Percentiles rank a stretch among this genome's conserved stretches.
Evolutionary conservation across 2,888 invertebrate species (phyloP).

Genomic region (Tromatobia lineatoria): DNA sequence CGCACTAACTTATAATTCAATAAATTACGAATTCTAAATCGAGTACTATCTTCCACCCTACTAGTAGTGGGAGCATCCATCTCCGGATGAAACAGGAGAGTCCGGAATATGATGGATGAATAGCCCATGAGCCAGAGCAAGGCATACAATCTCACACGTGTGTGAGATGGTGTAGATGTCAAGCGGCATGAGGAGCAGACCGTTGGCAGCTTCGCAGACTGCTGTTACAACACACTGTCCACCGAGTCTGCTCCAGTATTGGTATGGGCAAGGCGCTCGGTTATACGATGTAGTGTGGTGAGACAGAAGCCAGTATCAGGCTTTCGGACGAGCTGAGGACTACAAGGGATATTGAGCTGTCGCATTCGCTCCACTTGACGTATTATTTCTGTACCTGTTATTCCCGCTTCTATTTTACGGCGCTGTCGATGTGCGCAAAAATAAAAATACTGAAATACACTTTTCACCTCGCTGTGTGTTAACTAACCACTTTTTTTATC

Average conservation of each 20-base stretch:
- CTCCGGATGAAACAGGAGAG: conserved; percentile 5
- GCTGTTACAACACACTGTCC: background rate
- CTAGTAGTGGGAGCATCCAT: conserved; percentile 1
- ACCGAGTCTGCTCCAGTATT: background rate
- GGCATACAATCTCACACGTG: background rate
- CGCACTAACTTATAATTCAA: background rate
- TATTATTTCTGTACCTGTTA: conserved; percentile 78
- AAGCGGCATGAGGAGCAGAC: conserved; percentile 49
- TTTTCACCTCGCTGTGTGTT: background rate
- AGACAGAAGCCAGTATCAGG: conserved; percentile 20
- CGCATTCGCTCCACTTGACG: conserved; percentile 76
- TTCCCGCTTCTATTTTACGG: conserved; percentile 59
- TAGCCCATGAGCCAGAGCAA: conserved; percentile 35
- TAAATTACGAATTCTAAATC: background rate
- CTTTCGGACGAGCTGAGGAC: conserved; percentile 1
- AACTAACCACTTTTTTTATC: no score
- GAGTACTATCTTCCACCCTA: background rate
- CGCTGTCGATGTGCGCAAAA: conserved; percentile 6
- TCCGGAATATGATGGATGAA: conserved; percentile 56
- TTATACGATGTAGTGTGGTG: conserved; percentile 10
- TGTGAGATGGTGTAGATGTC: background rate
- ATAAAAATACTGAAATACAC: background rate
- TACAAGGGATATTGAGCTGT: conserved; percentile 75
- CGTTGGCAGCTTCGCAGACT: conserved; percentile 45
- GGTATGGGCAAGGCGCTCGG: background rate